Percentiles rank a stretch among this genome's conserved stretches.
phyloP scores from a whole-genome alignment of 2,888 invertebrate genomes.

The Melitaea athalia region DNA sequence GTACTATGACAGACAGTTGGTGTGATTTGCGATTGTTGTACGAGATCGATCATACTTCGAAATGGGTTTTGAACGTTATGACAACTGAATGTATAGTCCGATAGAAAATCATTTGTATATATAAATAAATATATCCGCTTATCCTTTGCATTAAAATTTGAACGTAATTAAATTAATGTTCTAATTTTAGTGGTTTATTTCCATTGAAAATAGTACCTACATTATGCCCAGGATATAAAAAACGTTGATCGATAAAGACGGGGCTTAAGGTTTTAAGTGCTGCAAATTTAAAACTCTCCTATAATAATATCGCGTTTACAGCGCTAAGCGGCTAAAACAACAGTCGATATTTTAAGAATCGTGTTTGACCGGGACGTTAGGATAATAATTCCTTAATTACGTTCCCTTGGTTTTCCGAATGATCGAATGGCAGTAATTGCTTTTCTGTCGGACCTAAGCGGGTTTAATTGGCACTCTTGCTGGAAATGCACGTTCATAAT shows the following conservation, averaged over 20 bases:
- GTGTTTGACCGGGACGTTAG: constrained; percentile 49
- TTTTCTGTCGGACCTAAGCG: constrained; percentile 61
- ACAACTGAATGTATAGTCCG: constrained; percentile 6
- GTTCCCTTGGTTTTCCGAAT: constrained; percentile 62
- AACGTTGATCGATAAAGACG: neutral
- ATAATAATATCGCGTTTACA: constrained; percentile 7
- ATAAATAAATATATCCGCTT: neutral
- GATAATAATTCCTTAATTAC: constrained; percentile 73
- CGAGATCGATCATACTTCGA: constrained; percentile 22
- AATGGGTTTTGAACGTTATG: constrained; percentile 17
- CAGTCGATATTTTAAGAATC: constrained; percentile 61
- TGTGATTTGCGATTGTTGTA: constrained; percentile 26
- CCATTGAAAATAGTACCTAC: too few species aligned
- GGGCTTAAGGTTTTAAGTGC: constrained; percentile 2
- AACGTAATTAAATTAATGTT: neutral
- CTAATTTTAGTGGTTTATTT: neutral
- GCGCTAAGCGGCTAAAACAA: constrained; percentile 33
- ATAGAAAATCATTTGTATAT: constrained; percentile 2
- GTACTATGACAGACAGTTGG: constrained; percentile 27
- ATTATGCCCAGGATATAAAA: neutral
- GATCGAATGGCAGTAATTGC: constrained; percentile 74
- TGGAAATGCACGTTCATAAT: constrained; percentile 32
- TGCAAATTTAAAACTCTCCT: constrained; percentile 8
- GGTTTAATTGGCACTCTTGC: constrained; percentile 58
- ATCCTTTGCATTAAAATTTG: neutral